phyloP scores from a whole-genome alignment of 1,140 invertebrate species.

The Cardiocondyla obscurior region DNA sequence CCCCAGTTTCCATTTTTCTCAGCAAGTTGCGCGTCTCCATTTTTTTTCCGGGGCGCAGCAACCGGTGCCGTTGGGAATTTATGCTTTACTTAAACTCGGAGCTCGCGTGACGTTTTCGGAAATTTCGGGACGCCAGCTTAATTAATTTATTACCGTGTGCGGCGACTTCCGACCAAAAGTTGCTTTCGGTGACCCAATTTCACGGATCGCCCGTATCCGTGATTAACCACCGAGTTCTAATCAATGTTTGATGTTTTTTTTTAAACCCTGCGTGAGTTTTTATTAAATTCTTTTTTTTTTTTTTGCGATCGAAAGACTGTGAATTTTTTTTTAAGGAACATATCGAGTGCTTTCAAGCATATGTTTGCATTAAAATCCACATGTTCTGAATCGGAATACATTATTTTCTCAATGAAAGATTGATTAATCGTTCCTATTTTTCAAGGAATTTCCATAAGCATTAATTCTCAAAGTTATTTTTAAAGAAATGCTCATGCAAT shows the following conservation, averaged over 20 bases:
- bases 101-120: constrained; percentile 37
- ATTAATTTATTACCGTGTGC: constrained; percentile 47
- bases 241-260: constrained; percentile 22
- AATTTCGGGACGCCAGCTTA: constrained; percentile 39
- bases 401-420: neutral
- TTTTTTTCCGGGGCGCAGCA: constrained; percentile 40
- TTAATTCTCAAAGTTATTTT: neutral
- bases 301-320: neutral
- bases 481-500: neutral
- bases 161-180: constrained; percentile 27
- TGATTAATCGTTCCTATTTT: neutral
- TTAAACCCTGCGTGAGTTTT: neutral
- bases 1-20: constrained; percentile 32
- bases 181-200: constrained; percentile 23
- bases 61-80: constrained; percentile 38
- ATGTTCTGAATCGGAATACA: constrained; percentile 6
- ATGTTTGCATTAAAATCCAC: neutral
- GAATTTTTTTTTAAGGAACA: neutral
- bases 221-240: constrained; percentile 21
- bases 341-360: neutral
- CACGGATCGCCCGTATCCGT: constrained; percentile 1
- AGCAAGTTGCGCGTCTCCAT: constrained; percentile 25
- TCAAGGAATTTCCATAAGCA: constrained; percentile 12
- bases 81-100: constrained; percentile 44
- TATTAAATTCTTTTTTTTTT: neutral